phyloP scores from a whole-genome alignment of 2,797 vertebrate species.

The Pangasius krempfi region DNA sequence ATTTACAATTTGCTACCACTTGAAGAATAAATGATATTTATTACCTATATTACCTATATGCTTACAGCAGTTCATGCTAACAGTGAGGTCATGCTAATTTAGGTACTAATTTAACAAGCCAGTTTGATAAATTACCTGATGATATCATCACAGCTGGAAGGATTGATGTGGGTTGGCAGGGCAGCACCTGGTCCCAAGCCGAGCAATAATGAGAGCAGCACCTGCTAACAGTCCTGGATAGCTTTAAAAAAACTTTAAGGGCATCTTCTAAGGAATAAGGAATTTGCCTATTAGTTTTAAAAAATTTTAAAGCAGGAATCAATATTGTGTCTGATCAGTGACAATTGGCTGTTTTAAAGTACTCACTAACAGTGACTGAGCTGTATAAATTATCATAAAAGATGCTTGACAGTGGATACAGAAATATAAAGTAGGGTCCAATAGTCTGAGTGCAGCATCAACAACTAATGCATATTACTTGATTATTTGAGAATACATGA shows the following conservation, averaged over 20 bases:
- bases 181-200: background rate
- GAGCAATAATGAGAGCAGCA: background rate
- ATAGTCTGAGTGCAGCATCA: background rate
- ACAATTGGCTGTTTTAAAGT: background rate
- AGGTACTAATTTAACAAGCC: background rate
- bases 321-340: background rate
- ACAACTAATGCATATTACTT: background rate
- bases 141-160: background rate
- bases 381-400: background rate
- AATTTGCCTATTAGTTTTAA: background rate
- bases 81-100: background rate
- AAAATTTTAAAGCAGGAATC: background rate
- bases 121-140: background rate
- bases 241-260: background rate
- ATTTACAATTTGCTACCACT: background rate
- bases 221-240: background rate
- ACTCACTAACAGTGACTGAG: background rate
- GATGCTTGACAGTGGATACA: background rate
- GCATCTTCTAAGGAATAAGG: background rate
- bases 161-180: background rate
- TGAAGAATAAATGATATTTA: background rate
- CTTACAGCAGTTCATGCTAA: background rate
- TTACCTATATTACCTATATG: background rate
- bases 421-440: background rate
- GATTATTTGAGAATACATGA: background rate